phyloP scores from a whole-genome alignment of 2,113 vertebrate species.

The Hemicordylus capensis region DNA sequence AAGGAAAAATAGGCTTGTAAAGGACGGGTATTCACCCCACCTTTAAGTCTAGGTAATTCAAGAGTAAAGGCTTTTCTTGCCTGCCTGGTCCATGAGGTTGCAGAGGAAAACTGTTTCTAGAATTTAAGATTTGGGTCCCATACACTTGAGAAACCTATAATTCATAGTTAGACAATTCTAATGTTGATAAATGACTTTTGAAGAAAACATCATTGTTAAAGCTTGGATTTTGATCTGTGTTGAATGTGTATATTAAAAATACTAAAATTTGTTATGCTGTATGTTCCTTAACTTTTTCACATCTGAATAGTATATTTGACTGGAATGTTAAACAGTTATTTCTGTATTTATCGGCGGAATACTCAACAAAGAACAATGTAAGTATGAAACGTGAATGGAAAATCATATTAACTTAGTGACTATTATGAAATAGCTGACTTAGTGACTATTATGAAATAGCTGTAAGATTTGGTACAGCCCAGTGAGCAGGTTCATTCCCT shows the following conservation, averaged over 20 bases:
- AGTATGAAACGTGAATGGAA: constrained; percentile 68
- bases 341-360: constrained; percentile 96
- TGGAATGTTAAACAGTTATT: constrained; percentile 99
- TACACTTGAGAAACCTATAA: background rate
- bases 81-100: background rate
- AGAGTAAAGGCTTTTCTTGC: background rate
- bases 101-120: background rate
- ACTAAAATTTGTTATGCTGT: constrained; percentile 34
- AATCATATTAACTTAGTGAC: background rate
- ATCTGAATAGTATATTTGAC: constrained; percentile 96
- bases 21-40: background rate
- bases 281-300: constrained; percentile 83
- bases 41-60: background rate
- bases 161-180: background rate
- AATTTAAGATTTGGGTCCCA: background rate
- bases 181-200: background rate
- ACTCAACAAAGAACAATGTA: constrained; percentile 94
- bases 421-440: background rate
- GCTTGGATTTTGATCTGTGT: background rate
- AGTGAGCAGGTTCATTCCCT: background rate
- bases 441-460: background rate
- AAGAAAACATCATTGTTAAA: background rate
- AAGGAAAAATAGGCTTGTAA: background rate
- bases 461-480: background rate
- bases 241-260: background rate